Conservation (phyloP, 1,140 invertebrate genomes). For the Pseudomyrmex concolor region DNA sequence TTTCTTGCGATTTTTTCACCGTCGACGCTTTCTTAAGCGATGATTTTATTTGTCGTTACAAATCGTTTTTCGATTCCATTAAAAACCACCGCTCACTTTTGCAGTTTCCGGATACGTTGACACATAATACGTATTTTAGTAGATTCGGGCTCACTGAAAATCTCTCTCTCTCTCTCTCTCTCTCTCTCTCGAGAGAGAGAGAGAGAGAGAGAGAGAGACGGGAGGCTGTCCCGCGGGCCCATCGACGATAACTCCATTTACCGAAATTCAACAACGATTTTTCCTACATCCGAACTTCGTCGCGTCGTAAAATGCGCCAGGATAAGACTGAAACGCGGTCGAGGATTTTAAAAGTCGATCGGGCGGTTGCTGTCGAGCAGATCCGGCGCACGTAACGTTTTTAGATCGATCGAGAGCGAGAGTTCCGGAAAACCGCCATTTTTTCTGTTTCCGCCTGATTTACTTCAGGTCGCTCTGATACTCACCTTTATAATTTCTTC, state of each 20-base stretch:
- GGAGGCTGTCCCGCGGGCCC: not conserved
- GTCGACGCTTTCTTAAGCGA: constrained; percentile 5
- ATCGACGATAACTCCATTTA: constrained; percentile 20
- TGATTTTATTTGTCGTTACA: constrained; percentile 43
- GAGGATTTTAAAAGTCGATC: constrained; percentile 29
- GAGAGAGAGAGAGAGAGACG: not conserved
- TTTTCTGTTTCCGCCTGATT: constrained; percentile 11
- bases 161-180: not conserved
- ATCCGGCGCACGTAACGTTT: constrained; percentile 8
- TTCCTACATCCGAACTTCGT: not conserved
- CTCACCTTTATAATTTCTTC: constrained; percentile 13
- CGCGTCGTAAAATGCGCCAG: constrained; percentile 2
- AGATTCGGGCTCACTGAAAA: constrained; percentile 29
- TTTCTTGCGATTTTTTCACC: not conserved
- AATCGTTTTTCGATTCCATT: constrained; percentile 57
- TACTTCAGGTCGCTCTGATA: not conserved
- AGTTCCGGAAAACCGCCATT: constrained; percentile 10
- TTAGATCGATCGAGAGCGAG: constrained; percentile 6
- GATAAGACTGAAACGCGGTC: not conserved
- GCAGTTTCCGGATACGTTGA: constrained; percentile 11
- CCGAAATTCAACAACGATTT: constrained; percentile 38
- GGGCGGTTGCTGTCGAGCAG: not conserved
- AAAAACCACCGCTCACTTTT: constrained; percentile 20
- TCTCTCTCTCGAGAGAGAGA: too few species aligned
- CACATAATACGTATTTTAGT: constrained; percentile 33